Evolutionary conservation across 2,888 invertebrate genomes (phyloP).

Genomic region (Altica lythri): DNA sequence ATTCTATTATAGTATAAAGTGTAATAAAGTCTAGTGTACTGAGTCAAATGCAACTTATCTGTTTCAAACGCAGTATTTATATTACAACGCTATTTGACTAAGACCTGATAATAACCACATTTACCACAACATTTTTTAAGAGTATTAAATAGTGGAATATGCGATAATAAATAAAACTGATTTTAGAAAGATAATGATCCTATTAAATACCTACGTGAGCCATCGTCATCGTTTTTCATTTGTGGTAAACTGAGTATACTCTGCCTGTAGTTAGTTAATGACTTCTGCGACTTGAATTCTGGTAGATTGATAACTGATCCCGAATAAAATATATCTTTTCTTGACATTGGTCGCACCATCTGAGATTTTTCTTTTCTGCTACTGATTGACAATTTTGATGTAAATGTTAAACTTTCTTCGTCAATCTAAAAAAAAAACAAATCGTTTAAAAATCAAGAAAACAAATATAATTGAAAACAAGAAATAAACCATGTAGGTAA

Average conservation of each 20-base stretch:
- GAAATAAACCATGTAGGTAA: too few relatives aligned
- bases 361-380: constrained; percentile 60
- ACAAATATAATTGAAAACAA: not conserved
- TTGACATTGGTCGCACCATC: constrained; percentile 87
- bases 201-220: constrained; percentile 67
- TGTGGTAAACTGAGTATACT: constrained; percentile 87
- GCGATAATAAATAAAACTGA: too few relatives aligned
- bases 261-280: constrained; percentile 86
- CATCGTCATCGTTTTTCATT: constrained; percentile 62
- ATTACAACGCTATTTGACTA: too few relatives aligned
- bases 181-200: too few relatives aligned
- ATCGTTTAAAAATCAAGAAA: not conserved
- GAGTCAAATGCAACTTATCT: too few relatives aligned
- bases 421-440: constrained; percentile 60
- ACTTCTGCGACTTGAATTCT: constrained; percentile 91
- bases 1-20: too few relatives aligned
- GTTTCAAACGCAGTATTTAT: too few relatives aligned
- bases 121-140: too few relatives aligned
- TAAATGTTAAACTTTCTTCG: constrained; percentile 70
- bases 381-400: constrained; percentile 66
- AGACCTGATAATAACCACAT: too few relatives aligned
- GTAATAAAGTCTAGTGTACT: too few relatives aligned
- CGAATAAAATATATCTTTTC: constrained; percentile 97
- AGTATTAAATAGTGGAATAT: too few relatives aligned
- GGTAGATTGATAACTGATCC: constrained; percentile 93